Evolutionary conservation across 2,797 vertebrate species (phyloP), one percentile per base, ranked within the genome.

Genomic region (Chromobotia macracanthus): DNA sequence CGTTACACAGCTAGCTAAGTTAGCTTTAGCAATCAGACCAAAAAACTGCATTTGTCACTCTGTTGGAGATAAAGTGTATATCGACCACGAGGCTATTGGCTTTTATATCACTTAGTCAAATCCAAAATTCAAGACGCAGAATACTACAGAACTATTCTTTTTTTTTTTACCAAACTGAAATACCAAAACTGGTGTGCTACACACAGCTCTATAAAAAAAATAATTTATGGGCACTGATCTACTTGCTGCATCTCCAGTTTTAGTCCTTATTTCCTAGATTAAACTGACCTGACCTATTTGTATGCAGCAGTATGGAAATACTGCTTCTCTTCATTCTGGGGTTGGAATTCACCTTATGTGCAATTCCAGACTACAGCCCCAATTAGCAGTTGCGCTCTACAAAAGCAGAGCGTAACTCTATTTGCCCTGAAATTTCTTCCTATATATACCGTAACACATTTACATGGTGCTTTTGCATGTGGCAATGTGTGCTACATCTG

Each of bases 401-500:
- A 3, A 70, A 23, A 58, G 63, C 51, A 76, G n/a, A n/a, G 64
- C 12, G 0, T 60, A 77, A 70, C 44, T 56, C 55, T 70, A 56
- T 61, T 41, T 78, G 31, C 75, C 55, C 56, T 71, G 76, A 71
- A 71, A 63, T 61, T 55, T 25, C 31, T 70, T 51, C 25, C 44
- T 60, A 61, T n/a, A n/a, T n/a, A 69, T 69, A 46, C 13, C 16
- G 19, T 25, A 13, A 58, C 56, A 58, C 64, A 65, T 55, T 55
- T 65, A 46, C 35, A n/a, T 38, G 66, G 75, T 63, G 66, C 76
- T 78, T 71, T 23, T 78, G 56, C 56, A 78, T 41, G 55, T 46
- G 25, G 53, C 44, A 68, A 50, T 58, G 71, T 64, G 53, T 79
- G 81, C 81, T 82, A 82, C 81, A 82, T 82, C 71, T 71, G 25